phyloP scores from a whole-genome alignment of 2,888 invertebrate species.

The Spodoptera exigua region DNA sequence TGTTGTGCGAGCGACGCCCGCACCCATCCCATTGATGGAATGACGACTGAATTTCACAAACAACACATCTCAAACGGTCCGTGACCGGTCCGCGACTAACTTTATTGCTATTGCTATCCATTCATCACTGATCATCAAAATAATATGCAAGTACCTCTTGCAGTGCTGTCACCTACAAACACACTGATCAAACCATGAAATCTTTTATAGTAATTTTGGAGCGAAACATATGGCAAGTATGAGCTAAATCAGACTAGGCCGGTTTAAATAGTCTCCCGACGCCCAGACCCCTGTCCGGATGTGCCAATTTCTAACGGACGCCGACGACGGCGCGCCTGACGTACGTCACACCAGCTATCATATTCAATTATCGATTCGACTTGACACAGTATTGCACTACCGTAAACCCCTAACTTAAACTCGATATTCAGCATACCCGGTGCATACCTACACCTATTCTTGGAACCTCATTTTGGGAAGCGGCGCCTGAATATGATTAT shows the following conservation, averaged over 20 bases:
- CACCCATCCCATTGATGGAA: conserved; percentile 87
- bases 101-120: conserved; percentile 41
- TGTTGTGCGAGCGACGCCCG: conserved; percentile 88
- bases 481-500: neutral
- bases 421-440: conserved; percentile 36
- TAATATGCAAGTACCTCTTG: conserved; percentile 12
- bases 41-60: conserved; percentile 84
- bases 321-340: conserved; percentile 60
- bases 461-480: conserved; percentile 13
- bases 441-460: conserved; percentile 19
- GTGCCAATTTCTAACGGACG: conserved; percentile 75
- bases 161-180: neutral
- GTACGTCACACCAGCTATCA: conserved; percentile 69
- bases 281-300: conserved; percentile 73
- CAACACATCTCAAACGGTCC: conserved; percentile 76
- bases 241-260: conserved; percentile 42
- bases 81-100: conserved; percentile 67
- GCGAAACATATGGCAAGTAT: conserved; percentile 12
- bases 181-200: too few species aligned
- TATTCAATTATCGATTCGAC: conserved; percentile 74
- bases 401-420: conserved; percentile 34
- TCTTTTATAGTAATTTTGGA: conserved; percentile 6
- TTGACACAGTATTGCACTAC: conserved; percentile 62
- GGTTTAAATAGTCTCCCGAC: conserved; percentile 60
- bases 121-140: conserved; percentile 40